Base-by-base conservation (phyloP, 2,113 vertebrate genomes). In the Eudyptes chrysolophus region DNA sequence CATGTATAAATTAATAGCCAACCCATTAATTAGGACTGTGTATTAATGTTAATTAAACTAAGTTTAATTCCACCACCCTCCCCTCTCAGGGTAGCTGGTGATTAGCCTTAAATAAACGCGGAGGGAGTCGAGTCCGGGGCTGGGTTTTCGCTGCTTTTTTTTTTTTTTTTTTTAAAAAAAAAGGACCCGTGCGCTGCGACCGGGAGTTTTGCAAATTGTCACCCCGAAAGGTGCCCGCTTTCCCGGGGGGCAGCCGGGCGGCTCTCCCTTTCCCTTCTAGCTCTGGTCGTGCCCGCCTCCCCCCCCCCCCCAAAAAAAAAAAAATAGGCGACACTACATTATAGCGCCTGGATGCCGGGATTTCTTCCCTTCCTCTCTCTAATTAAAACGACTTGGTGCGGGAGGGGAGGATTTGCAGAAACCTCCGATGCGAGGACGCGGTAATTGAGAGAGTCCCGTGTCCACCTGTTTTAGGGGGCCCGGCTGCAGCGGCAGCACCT, bases 391-490 rank as follows among this genome's bases (percentile, higher is more conserved):
- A 54, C 68, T 92, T 78, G 89, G 78, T 86, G 90, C 92, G 75
- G 62, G 93, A 92, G 96, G 86, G 96, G 93, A 94, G 95, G 93
- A 94, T 98, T 97, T 98, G 97, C 98, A 86, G 92, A 95, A 90
- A 21, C 96, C 97, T 90, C 97, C 94, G 97, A 93, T 94, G 92
- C 57, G 98, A 97, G 98, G 98, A 98, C 98, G 98, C 65, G 97
- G 98, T 98, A 98, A 98, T 98, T 98, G 98, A 97, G 98, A 98
- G 98, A 98, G 98, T 98, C 98, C 98, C 97, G 97, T 98, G 98
- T 98, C 99, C 99, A 99, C 99, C 99, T 99, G 99, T 78, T 98
- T 98, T 98, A 98, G 98, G 97, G 98, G 98, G 70, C 16, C 98
- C 97, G 97, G 98, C 98, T 97, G 98, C 95, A 94, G 96, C 94